Conservation (phyloP, 2,113 vertebrate species). For the Conger conger region DNA sequence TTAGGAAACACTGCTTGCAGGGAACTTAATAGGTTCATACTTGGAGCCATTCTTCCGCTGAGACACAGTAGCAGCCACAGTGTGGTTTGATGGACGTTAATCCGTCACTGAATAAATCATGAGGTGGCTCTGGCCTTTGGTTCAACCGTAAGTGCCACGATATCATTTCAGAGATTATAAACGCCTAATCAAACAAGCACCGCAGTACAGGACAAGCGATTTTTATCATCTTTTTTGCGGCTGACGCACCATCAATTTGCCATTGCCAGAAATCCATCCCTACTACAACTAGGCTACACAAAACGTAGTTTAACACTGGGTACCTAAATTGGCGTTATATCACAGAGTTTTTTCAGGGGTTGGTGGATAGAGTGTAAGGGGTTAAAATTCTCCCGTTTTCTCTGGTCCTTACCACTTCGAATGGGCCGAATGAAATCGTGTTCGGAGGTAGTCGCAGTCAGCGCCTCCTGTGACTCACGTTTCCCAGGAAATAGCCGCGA, state of each 20-base stretch:
- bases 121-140: slow-evolving; percentile 16
- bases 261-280: not conserved
- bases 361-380: not conserved
- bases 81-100: slow-evolving; percentile 27
- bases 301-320: not conserved
- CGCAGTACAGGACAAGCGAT: not conserved
- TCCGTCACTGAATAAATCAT: slow-evolving; percentile 46
- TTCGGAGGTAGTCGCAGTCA: slow-evolving; percentile 30
- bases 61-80: not conserved
- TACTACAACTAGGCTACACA: not conserved
- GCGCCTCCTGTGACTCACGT: slow-evolving; percentile 47
- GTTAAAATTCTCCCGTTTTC: not conserved
- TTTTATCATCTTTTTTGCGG: not conserved
- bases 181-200: slow-evolving; percentile 4
- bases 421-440: slow-evolving; percentile 51
- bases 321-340: not conserved
- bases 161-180: slow-evolving; percentile 19
- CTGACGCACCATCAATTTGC: not conserved
- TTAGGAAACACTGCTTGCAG: slow-evolving; percentile 7
- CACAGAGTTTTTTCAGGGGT: not conserved
- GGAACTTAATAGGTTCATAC: slow-evolving; percentile 1
- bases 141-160: slow-evolving; percentile 28
- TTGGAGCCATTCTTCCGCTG: slow-evolving; percentile 24
- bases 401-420: not conserved
- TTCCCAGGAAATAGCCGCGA: slow-evolving; percentile 54